A percentile compares a stretch with the other conserved stretches of the same genome.
phyloP scores from a whole-genome alignment of 2,113 vertebrate species.

The Empidonax alnorum region DNA sequence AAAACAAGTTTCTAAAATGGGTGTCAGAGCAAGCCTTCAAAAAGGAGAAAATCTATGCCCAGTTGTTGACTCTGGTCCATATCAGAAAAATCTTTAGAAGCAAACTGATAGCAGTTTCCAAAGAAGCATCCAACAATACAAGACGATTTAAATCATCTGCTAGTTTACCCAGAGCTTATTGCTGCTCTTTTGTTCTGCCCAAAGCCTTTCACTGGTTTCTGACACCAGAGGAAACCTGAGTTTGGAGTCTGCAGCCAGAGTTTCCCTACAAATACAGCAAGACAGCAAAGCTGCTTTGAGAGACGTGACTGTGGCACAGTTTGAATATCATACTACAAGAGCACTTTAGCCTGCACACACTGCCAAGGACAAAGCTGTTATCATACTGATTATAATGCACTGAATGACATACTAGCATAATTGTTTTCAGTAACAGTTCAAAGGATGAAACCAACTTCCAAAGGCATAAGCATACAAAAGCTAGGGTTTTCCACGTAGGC shows the following conservation, averaged over 20 bases:
- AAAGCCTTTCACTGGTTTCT: neutral
- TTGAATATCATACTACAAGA: neutral
- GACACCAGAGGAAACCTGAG: slow-evolving; percentile 8
- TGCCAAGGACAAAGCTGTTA: slow-evolving; percentile 17
- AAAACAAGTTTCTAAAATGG: neutral
- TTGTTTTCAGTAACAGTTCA: neutral
- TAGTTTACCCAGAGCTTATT: neutral
- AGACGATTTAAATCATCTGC: neutral
- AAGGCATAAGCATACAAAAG: neutral
- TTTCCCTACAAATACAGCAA: neutral
- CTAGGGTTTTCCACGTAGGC: neutral
- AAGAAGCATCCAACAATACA: neutral
- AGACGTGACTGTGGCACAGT: neutral
- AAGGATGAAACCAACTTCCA: neutral
- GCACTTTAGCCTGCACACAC: neutral
- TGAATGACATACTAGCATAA: neutral
- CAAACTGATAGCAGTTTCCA: neutral
- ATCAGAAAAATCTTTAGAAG: neutral
- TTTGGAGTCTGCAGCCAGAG: neutral
- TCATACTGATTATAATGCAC: neutral
- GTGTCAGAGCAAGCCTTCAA: neutral
- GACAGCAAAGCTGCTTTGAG: neutral
- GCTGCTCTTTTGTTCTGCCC: neutral
- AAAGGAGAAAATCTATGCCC: neutral
- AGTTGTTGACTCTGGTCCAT: neutral